Base-by-base conservation (phyloP, 2,797 vertebrate genomes). In the Odontamblyopus rebecca region DNA sequence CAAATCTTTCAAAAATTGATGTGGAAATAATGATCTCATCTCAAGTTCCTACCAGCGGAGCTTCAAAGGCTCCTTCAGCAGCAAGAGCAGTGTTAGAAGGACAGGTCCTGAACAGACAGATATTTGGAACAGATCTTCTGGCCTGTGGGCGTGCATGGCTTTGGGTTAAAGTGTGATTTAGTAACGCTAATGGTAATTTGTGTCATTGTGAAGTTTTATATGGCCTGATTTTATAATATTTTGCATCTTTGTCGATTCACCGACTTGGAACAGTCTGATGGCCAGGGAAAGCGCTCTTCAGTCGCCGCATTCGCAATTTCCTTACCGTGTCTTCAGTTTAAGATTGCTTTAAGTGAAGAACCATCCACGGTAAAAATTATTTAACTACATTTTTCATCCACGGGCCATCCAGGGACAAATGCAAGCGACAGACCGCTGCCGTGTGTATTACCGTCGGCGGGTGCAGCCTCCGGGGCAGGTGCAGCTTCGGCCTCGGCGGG, bases 371-470 rank as follows among this genome's bases (percentile, higher is more conserved):
- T 11, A 6, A 53, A 67, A 48, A 29, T 16, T 41, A 23, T 65
- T 50, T 65, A 50, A 6, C 44, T 30, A 30, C 27, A 9, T 29
- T 19, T 30, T 53, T 53, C 48, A 30, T 50, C 48, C 65, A 32
- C 5, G 65, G 29, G 32, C 32, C 18, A 67, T 67, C 65, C 29
- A 30, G 48, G 48, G 27, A 54, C 50, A 67, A 65, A 66, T 18
- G 63, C 44, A 30, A 51, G 15, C 44, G 50, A 54, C 27, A 53
- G 29, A 5, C 50, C 48, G 6, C 26, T 32, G 48, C 19, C 27
- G 48, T 53, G 65, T 53, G 27, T 32, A 67, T 67, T 67, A 67
- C 32, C 78, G 59, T 82, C 86, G 0, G 86, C 86, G 35, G 89
- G 78, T 6, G 62, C 62, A 26, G 38, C 65, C 50, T 51, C 48